Conservation (phyloP, 2,797 vertebrate species). For the Eutrigla gurnardus region DNA sequence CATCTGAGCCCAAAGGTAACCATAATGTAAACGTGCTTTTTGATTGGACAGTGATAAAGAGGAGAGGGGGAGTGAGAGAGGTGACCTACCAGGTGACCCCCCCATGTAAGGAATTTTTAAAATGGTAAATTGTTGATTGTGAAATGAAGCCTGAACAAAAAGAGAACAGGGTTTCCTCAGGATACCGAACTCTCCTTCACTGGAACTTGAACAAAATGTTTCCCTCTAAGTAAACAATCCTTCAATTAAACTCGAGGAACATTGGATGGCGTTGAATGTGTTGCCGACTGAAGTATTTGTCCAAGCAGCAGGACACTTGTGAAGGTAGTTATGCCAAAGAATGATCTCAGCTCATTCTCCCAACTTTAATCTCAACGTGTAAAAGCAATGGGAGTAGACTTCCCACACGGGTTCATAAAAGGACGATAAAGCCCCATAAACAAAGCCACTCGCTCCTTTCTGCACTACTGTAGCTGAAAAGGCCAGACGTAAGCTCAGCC, state of each 20-base stretch:
- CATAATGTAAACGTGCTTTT: slow-evolving; percentile 9
- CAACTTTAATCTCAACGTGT: slow-evolving; percentile 70
- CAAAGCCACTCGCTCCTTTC: slow-evolving; percentile 60
- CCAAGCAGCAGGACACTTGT: slow-evolving; percentile 38
- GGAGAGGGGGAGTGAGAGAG: too few species aligned
- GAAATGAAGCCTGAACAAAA: slow-evolving; percentile 2
- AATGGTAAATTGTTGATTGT: neutral
- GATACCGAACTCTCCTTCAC: neutral
- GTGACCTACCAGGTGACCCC: neutral
- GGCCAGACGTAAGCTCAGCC: slow-evolving; percentile 68
- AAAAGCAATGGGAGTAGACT: slow-evolving; percentile 63
- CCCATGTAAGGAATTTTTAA: neutral
- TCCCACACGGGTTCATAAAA: slow-evolving; percentile 74
- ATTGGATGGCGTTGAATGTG: slow-evolving; percentile 25
- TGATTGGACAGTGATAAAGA: too few species aligned
- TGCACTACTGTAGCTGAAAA: slow-evolving; percentile 72
- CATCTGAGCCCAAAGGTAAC: neutral
- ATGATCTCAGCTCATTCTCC: slow-evolving; percentile 65
- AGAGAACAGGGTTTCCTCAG: neutral
- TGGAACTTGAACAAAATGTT: neutral
- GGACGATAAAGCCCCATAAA: slow-evolving; percentile 64
- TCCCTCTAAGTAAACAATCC: neutral
- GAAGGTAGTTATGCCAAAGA: slow-evolving; percentile 54
- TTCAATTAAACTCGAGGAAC: slow-evolving; percentile 5
- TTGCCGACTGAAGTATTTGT: slow-evolving; percentile 38